phyloP scores from a whole-genome alignment of 2,113 vertebrate genomes.

The Turdus rufiventris region DNA sequence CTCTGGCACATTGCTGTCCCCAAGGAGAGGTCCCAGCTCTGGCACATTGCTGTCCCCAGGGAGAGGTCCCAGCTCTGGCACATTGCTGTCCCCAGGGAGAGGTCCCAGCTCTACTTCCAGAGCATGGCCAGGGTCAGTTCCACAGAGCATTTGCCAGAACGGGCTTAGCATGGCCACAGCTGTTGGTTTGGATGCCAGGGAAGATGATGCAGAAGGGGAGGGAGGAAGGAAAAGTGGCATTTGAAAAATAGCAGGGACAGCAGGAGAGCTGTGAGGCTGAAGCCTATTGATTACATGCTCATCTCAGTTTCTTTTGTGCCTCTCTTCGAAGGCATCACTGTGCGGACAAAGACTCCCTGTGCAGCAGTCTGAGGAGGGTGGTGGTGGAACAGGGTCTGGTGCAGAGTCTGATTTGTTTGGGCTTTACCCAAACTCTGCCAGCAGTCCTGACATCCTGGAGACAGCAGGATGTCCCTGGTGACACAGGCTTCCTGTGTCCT shows the following conservation, averaged over 20 bases:
- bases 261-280: not conserved
- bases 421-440: not conserved
- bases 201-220: not conserved
- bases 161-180: not conserved
- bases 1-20: not conserved
- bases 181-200: not conserved
- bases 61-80: not conserved
- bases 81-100: not conserved
- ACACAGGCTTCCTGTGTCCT: not conserved
- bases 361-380: not conserved
- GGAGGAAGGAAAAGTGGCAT: constrained; percentile 13
- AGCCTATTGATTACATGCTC: constrained; percentile 25
- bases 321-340: not conserved
- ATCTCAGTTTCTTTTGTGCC: not conserved
- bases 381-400: not conserved
- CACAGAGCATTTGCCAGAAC: not conserved
- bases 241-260: constrained; percentile 20
- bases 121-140: rapidly evolving
- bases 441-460: not conserved
- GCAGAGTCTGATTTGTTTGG: not conserved
- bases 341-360: not conserved
- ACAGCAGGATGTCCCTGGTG: not conserved
- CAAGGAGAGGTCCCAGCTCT: not conserved
- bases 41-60: too few relatives aligned
- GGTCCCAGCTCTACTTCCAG: not conserved